A percentile compares a stretch with the other conserved stretches of the same genome.
These are phyloP conservation scores for Seriola dumerili DNA, from an alignment of 2,113 vertebrate species.

Conservation along the genomic window DNA sequence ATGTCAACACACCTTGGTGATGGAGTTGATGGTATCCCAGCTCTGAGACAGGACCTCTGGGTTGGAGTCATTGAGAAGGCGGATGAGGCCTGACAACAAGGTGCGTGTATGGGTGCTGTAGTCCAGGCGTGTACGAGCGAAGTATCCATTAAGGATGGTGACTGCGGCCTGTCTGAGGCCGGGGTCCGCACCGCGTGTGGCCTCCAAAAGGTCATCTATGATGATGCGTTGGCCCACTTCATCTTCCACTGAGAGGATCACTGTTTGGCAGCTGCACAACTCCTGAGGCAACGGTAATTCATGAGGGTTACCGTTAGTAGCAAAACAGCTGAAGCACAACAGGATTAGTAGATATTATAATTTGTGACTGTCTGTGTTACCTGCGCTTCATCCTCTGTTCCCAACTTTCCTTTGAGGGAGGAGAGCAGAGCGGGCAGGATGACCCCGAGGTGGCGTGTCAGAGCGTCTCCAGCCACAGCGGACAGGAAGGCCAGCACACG, in stretches of 20 bases:
- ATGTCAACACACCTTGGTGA: conserved; percentile 90
- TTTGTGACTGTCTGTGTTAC: conserved; percentile 72
- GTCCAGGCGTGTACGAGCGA: conserved; percentile 93
- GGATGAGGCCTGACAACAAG: conserved; percentile 94
- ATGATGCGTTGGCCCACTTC: conserved; percentile 95
- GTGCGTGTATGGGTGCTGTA: conserved; percentile 90
- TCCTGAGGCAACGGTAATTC: conserved; percentile 82
- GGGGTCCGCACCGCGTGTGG: conserved; percentile 90
- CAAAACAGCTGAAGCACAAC: background rate
- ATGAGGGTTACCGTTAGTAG: background rate
- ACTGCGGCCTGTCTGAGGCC: conserved; percentile 93
- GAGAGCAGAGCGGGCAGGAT: conserved; percentile 96
- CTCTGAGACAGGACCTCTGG: conserved; percentile 93
- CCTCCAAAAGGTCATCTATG: conserved; percentile 95
- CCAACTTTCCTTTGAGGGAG: conserved; percentile 93
- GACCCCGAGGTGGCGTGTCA: conserved; percentile 95
- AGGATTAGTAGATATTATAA: background rate
- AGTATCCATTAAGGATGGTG: conserved; percentile 95
- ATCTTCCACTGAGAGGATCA: conserved; percentile 96
- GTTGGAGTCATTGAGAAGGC: conserved; percentile 94
- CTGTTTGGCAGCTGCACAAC: conserved; percentile 93
- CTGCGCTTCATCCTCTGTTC: conserved; percentile 90
- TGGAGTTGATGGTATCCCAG: conserved; percentile 97
- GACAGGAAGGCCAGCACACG: conserved; percentile 97
- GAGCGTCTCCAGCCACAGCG: conserved; percentile 94